Evolutionary conservation across 2,888 invertebrate genomes (phyloP), one percentile per base, ranked within the genome.

Genomic region (Parnassius glacialis): DNA sequence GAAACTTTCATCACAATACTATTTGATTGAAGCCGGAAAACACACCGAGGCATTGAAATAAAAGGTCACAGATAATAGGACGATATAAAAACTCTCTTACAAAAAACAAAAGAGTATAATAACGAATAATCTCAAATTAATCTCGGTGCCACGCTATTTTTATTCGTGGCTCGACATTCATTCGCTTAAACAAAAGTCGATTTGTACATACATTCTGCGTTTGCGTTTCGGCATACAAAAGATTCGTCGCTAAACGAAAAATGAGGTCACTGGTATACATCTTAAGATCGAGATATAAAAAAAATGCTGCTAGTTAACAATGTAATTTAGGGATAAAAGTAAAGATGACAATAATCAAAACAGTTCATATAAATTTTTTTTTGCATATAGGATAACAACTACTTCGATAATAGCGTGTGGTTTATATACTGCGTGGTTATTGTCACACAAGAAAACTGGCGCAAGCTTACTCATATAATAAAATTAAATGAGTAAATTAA

Each of bases 51-150:
- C 52, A 55, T 58, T 58, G 58, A 59, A 52, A 59, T 48, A 41
- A 64, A 59, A 59, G 63, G 63, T 64, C 59, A 64, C 55, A 57
- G 63, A 64, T 64, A 64, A 56, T 59, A 53, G 63, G 53, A 57
- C 63, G 59, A 63, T 59, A 63, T 56, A 59, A 59, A 59, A 59
- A 52, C 52, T 59, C 56, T 59, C 56, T 56, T 50, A 57, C 57
- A 56, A 59, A 34, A 63, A 64, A 64, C 63, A 64, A 64, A 64
- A 64, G 63, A 59, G 52, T 42, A 63, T 61, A 61, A 52, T 45
- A 57, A 57, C 52, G 57, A 53, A 57, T 64, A 57, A 64, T 64
- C 63, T 64, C 41, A 52, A 64, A 64, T 64, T 56, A 64, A 64
- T 64, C 59, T 64, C 59, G 20, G 52, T 34, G 59, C 51, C 48